Base-by-base conservation (phyloP, 1,140 invertebrate species). In the Limonius californicus region DNA sequence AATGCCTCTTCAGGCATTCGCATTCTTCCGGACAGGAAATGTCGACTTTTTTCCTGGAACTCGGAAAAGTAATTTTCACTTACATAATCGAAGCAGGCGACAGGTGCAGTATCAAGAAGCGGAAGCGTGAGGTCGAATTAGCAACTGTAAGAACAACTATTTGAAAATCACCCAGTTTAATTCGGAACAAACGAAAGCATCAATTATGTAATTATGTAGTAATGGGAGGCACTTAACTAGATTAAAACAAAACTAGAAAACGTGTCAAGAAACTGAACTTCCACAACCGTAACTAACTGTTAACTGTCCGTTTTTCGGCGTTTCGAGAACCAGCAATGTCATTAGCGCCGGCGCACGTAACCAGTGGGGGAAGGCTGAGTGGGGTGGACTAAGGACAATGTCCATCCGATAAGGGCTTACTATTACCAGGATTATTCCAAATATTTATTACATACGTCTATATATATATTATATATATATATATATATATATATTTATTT, bases 291-390 rank as follows among this genome's bases (percentile, higher is more conserved):
- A 39, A 39, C 35, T 39, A 39, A 39, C 35, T 39, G 35, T 39
- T 39, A 39, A 39, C 35, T 39, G 35, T 39, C 35, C 35, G 35
- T 39, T 39, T 39, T 39, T 39, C 35, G 35, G 35, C 35, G 35
- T 14, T 39, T 39, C 8, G 8, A 12, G 35, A 39, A 39, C 35
- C n/a, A 39, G 35, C 35, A 39, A 27, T 27, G 35, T 39, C 35
- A 39, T 39, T 39, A 39, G 35, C 35, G 35, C 35, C 35, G 35
- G 35, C 35, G 35, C 35, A 39, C 35, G n/a, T 39, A 39, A 11
- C 1, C n/a, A 39, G 35, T 39, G 35, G 35, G 35, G 35, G 11
- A 39, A 39, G 8, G 8, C n/a, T 11, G 7, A 39, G 35, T 39
- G 35, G 35, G 35, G 35, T 39, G 2, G n/a, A 14, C 35, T 39